phyloP scores from a whole-genome alignment of 2,113 vertebrate species.

The Gulo gulo region DNA sequence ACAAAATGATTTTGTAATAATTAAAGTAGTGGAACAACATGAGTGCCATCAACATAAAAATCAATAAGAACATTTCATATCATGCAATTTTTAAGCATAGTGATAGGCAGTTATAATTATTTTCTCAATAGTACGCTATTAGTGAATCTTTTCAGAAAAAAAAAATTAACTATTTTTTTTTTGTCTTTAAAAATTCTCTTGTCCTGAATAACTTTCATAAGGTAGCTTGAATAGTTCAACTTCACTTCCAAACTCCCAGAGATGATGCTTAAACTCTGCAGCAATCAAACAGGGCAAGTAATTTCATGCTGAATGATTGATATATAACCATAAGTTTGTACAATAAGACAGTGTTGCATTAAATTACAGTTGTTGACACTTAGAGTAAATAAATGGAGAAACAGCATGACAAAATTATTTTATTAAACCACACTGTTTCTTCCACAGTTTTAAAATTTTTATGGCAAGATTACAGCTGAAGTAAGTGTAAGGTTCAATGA shows the following conservation, averaged over 20 bases:
- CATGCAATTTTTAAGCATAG: constrained; percentile 69
- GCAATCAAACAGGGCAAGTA: constrained; percentile 78
- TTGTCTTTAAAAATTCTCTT: constrained; percentile 68
- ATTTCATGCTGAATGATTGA: constrained; percentile 82
- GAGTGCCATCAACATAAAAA: constrained; percentile 73
- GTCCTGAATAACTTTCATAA: constrained; percentile 81
- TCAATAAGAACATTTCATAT: constrained; percentile 59
- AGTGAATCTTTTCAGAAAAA: constrained; percentile 75
- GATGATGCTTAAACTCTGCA: constrained; percentile 80
- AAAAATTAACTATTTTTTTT: constrained; percentile 69
- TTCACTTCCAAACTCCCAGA: constrained; percentile 82
- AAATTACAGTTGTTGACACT: constrained; percentile 80
- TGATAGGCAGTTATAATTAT: constrained; percentile 66
- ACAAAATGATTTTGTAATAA: constrained; percentile 76
- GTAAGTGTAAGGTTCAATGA: neutral
- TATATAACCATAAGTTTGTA: constrained; percentile 81
- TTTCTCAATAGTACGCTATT: constrained; percentile 72
- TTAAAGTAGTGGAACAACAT: constrained; percentile 64
- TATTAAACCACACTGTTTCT: constrained; percentile 63
- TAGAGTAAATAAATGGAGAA: constrained; percentile 84
- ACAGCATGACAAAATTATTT: constrained; percentile 82
- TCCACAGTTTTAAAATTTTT: constrained; percentile 56
- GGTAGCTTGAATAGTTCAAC: constrained; percentile 80
- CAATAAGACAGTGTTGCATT: constrained; percentile 78
- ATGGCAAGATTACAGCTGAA: constrained; percentile 36